These are phyloP conservation scores for Biston stratarius DNA, from an alignment of 2,888 invertebrate species.

Conservation along the genomic window DNA sequence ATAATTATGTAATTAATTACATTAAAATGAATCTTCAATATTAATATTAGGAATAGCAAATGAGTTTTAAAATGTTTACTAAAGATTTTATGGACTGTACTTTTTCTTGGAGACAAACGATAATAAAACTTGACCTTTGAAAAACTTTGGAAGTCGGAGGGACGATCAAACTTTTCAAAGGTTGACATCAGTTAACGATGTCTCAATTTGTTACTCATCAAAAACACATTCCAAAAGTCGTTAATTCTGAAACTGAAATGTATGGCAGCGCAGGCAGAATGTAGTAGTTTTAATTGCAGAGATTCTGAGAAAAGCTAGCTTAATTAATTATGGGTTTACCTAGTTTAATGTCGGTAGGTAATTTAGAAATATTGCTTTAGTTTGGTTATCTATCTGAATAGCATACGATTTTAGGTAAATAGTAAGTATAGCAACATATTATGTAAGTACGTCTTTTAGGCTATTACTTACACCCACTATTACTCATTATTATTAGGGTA, in stretches of 20 bases:
- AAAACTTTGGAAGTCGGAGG: constrained; percentile 9
- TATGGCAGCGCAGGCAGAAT: constrained; percentile 5
- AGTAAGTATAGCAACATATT: too few relatives aligned
- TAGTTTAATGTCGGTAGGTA: background rate
- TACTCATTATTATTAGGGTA: too few relatives aligned
- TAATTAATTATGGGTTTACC: constrained; percentile 7
- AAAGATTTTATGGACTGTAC: background rate
- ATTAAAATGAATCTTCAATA: too few relatives aligned
- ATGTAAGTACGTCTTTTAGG: too few relatives aligned
- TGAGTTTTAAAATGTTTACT: background rate
- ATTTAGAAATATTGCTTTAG: background rate
- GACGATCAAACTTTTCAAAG: constrained; percentile 8
- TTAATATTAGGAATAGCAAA: too few relatives aligned
- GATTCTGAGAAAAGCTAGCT: background rate
- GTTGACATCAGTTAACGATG: constrained; percentile 25
- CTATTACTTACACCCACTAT: too few relatives aligned
- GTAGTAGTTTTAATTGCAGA: constrained; percentile 33
- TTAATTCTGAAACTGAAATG: constrained; percentile 5
- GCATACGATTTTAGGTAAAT: background rate
- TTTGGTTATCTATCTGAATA: background rate
- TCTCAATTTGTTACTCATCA: constrained; percentile 4
- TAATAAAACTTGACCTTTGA: constrained; percentile 17
- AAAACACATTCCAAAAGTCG: constrained; percentile 8
- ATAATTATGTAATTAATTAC: too few relatives aligned
- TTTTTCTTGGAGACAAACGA: constrained; percentile 2